A percentile compares a stretch with the other conserved stretches of the same genome.
These are phyloP conservation scores for Lycaena phlaeas DNA, from an alignment of 2,888 invertebrate species.

Conservation along the genomic window DNA sequence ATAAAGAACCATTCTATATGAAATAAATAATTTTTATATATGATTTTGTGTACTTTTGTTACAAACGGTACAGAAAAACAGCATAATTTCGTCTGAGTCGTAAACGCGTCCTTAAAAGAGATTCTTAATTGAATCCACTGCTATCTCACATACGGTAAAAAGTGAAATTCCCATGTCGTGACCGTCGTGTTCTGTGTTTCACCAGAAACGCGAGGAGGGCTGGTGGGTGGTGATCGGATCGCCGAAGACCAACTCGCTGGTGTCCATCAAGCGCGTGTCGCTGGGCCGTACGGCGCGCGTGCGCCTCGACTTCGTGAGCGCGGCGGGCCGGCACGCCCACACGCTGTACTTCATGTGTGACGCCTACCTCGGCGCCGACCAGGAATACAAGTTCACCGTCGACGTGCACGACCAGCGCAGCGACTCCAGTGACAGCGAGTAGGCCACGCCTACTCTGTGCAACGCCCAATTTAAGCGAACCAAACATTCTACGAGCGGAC, in stretches of 20 bases:
- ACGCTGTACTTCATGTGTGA: constrained; percentile 99
- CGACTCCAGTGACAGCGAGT: constrained; percentile 32
- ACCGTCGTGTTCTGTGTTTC: no score
- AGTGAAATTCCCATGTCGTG: no score
- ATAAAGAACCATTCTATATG: no score
- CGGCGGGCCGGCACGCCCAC: constrained; percentile 90
- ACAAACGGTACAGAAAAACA: no score
- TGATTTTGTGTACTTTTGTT: no score
- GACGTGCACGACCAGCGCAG: constrained; percentile 77
- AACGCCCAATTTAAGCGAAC: no score
- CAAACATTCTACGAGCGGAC: no score
- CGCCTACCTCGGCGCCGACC: constrained; percentile 98
- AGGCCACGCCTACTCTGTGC: not conserved
- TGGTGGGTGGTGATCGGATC: constrained; percentile 99
- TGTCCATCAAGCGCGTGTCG: constrained; percentile 97
- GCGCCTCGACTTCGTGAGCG: constrained; percentile 92
- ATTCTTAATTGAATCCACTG: no score
- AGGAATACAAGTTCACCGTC: constrained; percentile 95
- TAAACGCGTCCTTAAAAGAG: no score
- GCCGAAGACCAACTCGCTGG: constrained; percentile 91
- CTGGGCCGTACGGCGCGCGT: constrained; percentile 92
- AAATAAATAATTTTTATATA: no score
- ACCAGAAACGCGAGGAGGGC: constrained; percentile 91
- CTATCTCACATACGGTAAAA: no score
- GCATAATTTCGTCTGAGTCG: no score